These are phyloP conservation scores for Nowickia ferox DNA, from an alignment of 2,888 invertebrate species.

Conservation along the genomic window DNA sequence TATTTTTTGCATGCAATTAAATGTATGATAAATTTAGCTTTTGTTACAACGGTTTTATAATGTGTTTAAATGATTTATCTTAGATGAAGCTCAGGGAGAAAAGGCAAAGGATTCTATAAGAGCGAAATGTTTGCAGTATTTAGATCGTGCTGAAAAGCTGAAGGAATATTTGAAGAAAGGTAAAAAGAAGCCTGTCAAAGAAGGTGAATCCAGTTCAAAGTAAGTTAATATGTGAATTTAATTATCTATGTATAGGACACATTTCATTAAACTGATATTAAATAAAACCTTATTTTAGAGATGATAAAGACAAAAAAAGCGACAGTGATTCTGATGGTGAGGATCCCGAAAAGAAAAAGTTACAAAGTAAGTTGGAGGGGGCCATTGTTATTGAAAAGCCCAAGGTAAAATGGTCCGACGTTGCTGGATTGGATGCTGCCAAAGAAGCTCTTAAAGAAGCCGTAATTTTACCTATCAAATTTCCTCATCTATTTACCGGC, in stretches of 20 bases:
- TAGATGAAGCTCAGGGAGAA: conserved; percentile 98
- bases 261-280: not conserved
- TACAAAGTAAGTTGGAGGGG: conserved; percentile 95
- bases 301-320: conserved; percentile 91
- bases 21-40: conserved; percentile 86
- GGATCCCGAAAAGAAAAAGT: conserved; percentile 98
- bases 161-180: conserved; percentile 95
- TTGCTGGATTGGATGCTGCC: conserved; percentile 97
- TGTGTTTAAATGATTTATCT: not conserved
- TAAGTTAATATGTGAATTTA: conserved; percentile 77
- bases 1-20: conserved; percentile 99
- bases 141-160: conserved; percentile 98
- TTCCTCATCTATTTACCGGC: conserved; percentile 98
- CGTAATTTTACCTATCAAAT: conserved; percentile 98
- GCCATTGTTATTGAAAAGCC: conserved; percentile 99
- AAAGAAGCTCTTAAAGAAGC: conserved; percentile 99
- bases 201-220: conserved; percentile 90
- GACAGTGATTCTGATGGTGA: conserved; percentile 95
- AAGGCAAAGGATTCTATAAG: conserved; percentile 98
- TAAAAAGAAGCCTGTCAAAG: conserved; percentile 94
- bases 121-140: conserved; percentile 95
- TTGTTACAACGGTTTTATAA: conserved; percentile 74
- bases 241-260: not conserved
- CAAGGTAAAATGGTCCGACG: conserved; percentile 98
- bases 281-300: conserved; percentile 77